phyloP scores from a whole-genome alignment of 2,888 invertebrate species.

The Melikaiella ostensackeni region DNA sequence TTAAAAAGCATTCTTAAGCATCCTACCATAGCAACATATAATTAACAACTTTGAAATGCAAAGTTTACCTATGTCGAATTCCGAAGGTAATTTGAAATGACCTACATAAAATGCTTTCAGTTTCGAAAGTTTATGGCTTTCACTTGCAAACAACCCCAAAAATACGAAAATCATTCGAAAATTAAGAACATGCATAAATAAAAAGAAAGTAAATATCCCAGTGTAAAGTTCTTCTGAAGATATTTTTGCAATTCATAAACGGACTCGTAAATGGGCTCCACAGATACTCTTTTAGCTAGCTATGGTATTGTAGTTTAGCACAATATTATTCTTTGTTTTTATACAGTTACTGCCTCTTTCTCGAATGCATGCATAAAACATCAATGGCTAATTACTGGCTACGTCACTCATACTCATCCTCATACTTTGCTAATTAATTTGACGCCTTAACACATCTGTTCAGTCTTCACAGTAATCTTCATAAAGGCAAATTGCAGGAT shows the following conservation, averaged over 20 bases:
- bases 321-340: background rate
- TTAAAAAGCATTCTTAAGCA: no score
- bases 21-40: no score
- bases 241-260: background rate
- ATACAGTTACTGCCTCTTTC: constrained; percentile 14
- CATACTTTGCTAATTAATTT: constrained; percentile 28
- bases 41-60: no score
- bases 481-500: background rate
- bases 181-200: no score
- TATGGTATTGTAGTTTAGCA: background rate
- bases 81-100: no score
- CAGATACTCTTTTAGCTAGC: constrained; percentile 14
- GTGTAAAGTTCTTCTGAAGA: background rate
- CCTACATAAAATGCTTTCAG: no score
- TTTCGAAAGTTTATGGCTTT: no score
- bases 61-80: no score
- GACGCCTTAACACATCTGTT: constrained; percentile 7
- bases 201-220: no score
- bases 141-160: no score
- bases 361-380: constrained; percentile 21
- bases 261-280: background rate
- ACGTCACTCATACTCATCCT: constrained; percentile 25
- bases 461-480: background rate
- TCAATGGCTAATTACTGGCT: constrained; percentile 29
- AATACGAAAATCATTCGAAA: no score